Evolutionary conservation across 1,140 invertebrate genomes (phyloP), one percentile per base, ranked within the genome.

Genomic region (Caenorhabditis briggsae): DNA sequence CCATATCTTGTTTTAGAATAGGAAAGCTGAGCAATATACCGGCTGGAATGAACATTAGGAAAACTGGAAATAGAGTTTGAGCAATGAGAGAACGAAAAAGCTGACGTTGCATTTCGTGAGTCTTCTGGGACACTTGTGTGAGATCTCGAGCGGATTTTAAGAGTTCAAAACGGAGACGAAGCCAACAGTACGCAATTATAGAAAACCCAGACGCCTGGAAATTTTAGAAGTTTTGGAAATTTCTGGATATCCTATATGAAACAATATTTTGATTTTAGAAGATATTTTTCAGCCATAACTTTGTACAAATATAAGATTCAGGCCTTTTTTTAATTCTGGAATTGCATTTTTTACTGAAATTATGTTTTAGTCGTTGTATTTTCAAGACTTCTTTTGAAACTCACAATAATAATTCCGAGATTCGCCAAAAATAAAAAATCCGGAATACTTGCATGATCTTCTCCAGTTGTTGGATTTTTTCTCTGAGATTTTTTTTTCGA

Each of bases 1-100:
- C 64, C 64, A 70, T 70, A 46, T 70, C 18, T 11, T 14, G 43
- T 46, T 46, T 43, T 3, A 70, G 18, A 43, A 70, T 70, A 1
- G 64, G 64, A n/a, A 70, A 70, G 18, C 64, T 43, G 2, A 70
- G 18, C 11, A 70, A 41, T 7, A 70, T 70, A 43, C 64, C 64
- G 18, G 64, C 64, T 12, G 64, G 64, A n/a, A 70, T 70, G 14
- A 70, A 70, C 64, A 70, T 70, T 43, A 70, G 64, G 64, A 70
- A 70, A 1, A 70, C 41, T 70, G 64, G 64, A 16, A 70, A 46
- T 18, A 70, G 33, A 18, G 64, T 70, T 46, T 70, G 64, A 8
- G 64, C 64, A 11, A 70, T n/a, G 14, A 70, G 64, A 46, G 64
- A 43, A 6, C 41, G 64, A n/a, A 70, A 70, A 1, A 70, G 41